Evolutionary conservation across 1,140 invertebrate genomes (phyloP).

Genomic region (Meteorus sp.): DNA sequence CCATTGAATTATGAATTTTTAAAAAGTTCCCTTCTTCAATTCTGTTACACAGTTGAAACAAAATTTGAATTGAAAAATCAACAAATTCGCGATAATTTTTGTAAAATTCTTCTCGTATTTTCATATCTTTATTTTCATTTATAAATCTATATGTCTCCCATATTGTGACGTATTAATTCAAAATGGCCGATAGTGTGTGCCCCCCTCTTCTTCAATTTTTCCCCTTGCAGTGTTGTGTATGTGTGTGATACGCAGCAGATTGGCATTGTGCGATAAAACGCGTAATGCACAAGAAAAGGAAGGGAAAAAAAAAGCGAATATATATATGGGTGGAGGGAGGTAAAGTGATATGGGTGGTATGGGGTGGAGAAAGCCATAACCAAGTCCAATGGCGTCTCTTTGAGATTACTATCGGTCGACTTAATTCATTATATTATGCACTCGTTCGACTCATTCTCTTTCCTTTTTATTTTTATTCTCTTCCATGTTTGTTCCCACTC

Average conservation of each 20-base stretch:
- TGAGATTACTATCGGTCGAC: conserved; percentile 38
- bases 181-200: conserved; percentile 35
- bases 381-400: conserved; percentile 35
- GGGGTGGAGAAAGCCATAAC: conserved; percentile 27
- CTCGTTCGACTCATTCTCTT: neutral
- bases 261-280: conserved; percentile 30
- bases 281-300: conserved; percentile 11
- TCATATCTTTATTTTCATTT: too few species aligned
- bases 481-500: too few species aligned
- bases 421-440: conserved; percentile 41
- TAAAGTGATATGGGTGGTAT: conserved; percentile 10
- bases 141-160: neutral
- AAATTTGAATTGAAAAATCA: too few species aligned
- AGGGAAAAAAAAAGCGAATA: conserved; percentile 22
- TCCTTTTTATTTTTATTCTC: neutral
- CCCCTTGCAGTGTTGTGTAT: too few species aligned
- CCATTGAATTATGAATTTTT: too few species aligned
- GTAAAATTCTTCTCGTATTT: too few species aligned
- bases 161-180: conserved; percentile 40
- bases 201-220: too few species aligned
- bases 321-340: neutral
- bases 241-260: conserved; percentile 34
- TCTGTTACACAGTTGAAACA: too few species aligned
- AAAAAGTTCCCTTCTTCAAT: too few species aligned
- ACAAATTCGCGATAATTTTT: too few species aligned